These are phyloP conservation scores for Ctenopoma kingsleyae DNA, from an alignment of 2,797 vertebrate species.

Conservation along the genomic window DNA sequence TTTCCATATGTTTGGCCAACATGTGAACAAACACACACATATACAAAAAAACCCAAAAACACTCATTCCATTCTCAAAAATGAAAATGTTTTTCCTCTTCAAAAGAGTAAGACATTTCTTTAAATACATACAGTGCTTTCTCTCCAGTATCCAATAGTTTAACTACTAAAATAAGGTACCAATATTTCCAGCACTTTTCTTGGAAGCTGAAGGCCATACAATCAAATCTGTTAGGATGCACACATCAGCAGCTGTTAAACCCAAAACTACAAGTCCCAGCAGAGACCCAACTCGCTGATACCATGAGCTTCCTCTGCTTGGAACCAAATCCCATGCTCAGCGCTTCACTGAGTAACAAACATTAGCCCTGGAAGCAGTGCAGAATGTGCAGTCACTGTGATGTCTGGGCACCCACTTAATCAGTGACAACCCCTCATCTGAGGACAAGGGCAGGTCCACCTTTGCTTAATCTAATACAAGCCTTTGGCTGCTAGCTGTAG, in stretches of 20 bases:
- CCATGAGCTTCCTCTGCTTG: conserved; percentile 21
- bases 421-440: conserved; percentile 48
- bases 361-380: conserved; percentile 45
- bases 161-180: conserved; percentile 21
- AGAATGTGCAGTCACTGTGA: conserved; percentile 47
- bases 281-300: conserved; percentile 23
- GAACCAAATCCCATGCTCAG: conserved; percentile 34
- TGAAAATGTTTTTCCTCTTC: conserved; percentile 7
- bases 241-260: conserved; percentile 36
- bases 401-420: conserved; percentile 47
- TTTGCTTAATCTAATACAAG: conserved; percentile 58
- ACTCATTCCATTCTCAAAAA: background rate
- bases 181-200: conserved; percentile 39
- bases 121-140: conserved; percentile 33
- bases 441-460: conserved; percentile 62
- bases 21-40: background rate
- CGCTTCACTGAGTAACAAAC: conserved; percentile 45
- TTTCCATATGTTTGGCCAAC: conserved; percentile 30
- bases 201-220: conserved; percentile 62
- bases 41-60: background rate
- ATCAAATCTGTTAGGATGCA: conserved; percentile 40
- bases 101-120: conserved; percentile 27
- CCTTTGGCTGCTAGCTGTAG: conserved; percentile 69
- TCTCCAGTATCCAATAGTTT: conserved; percentile 20
- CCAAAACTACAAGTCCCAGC: conserved; percentile 35